Conservation (phyloP, 2,888 invertebrate species). For the Dryobotodes eremita region DNA sequence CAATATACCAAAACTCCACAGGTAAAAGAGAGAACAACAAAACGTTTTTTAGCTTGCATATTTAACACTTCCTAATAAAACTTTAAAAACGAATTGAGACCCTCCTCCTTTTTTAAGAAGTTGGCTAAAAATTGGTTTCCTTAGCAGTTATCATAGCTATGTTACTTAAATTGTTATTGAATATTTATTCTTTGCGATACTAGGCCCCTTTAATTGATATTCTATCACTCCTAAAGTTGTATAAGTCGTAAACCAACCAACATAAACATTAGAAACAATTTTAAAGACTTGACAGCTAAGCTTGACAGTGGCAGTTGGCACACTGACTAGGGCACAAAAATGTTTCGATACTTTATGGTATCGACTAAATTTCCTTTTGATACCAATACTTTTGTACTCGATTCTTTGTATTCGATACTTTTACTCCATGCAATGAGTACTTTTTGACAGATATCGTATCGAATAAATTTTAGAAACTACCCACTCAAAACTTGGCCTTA, state of each 20-base stretch:
- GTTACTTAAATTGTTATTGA: not conserved
- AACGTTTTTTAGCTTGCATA: slow-evolving; percentile 88
- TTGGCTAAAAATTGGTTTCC: not conserved
- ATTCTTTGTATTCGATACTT: too few relatives aligned
- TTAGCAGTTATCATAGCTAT: not conserved
- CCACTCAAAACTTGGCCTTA: too few relatives aligned
- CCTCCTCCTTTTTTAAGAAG: not conserved
- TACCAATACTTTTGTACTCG: too few relatives aligned
- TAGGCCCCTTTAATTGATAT: not conserved
- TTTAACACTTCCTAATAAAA: slow-evolving; percentile 18
- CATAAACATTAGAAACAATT: too few relatives aligned
- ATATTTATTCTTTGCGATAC: not conserved
- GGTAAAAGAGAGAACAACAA: slow-evolving; percentile 79
- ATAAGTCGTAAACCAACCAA: not conserved
- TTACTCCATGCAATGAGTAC: too few relatives aligned
- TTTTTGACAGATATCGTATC: too few relatives aligned
- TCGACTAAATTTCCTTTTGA: too few relatives aligned
- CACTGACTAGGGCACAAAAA: too few relatives aligned
- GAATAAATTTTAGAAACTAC: too few relatives aligned
- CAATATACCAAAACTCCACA: slow-evolving; percentile 81
- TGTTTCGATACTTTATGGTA: too few relatives aligned
- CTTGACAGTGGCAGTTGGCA: not conserved
- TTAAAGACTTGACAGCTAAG: not conserved
- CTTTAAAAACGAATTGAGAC: not conserved
- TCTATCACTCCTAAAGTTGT: not conserved